These are phyloP conservation scores for Dorcus hopei DNA, from an alignment of 2,888 invertebrate species.

Conservation along the genomic window DNA sequence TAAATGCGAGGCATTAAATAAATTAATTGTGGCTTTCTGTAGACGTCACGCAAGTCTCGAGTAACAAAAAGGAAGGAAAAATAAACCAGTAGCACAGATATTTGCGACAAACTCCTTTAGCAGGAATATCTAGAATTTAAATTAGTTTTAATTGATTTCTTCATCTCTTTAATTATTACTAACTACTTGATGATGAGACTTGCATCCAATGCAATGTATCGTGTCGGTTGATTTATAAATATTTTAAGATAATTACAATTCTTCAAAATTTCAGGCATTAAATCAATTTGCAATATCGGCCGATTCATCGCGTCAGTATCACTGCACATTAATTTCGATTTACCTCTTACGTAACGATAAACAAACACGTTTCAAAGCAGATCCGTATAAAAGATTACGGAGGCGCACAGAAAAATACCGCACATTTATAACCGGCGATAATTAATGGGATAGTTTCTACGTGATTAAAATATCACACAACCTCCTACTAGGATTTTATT, in stretches of 20 bases:
- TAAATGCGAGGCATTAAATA: neutral
- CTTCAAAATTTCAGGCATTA: no score
- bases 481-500: constrained; percentile 18
- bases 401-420: constrained; percentile 11
- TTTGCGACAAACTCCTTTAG: constrained; percentile 29
- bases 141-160: constrained; percentile 39
- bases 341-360: neutral
- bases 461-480: constrained; percentile 19
- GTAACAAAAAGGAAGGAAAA: constrained; percentile 21
- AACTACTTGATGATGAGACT: constrained; percentile 32
- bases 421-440: constrained; percentile 18
- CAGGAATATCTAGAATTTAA: constrained; percentile 36
- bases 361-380: constrained; percentile 1
- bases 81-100: constrained; percentile 30
- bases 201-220: constrained; percentile 17
- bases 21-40: neutral
- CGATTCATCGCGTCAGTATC: neutral
- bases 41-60: constrained; percentile 4
- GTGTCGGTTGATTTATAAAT: constrained; percentile 1
- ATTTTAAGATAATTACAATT: neutral
- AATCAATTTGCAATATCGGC: no score
- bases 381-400: neutral
- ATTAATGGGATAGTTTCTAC: constrained; percentile 18
- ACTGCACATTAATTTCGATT: neutral
- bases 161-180: constrained; percentile 40